These are phyloP conservation scores for Cheirogaleus medius DNA, from an alignment of 2,113 vertebrate genomes.

Conservation along the genomic window DNA sequence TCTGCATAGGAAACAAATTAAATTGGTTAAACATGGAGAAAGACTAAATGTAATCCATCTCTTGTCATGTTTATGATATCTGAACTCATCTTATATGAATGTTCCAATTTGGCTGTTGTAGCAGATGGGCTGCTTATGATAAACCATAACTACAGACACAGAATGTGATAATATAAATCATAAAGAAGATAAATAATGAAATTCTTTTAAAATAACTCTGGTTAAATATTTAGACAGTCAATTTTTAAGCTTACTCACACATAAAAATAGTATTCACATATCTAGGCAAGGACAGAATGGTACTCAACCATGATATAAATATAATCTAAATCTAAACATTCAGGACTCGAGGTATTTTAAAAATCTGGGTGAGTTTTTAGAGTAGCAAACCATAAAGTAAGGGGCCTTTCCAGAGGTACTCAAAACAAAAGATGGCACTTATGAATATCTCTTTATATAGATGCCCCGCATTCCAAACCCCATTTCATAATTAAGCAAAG, in stretches of 20 bases:
- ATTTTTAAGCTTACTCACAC: constrained; percentile 85
- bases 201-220: constrained; percentile 89
- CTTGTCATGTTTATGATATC: constrained; percentile 92
- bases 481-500: not conserved
- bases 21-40: constrained; percentile 92
- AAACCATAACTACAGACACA: constrained; percentile 87
- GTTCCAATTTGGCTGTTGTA: constrained; percentile 89
- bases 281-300: constrained; percentile 81
- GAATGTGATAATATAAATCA: constrained; percentile 90
- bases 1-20: constrained; percentile 93
- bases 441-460: not conserved
- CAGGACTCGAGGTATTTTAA: constrained; percentile 74
- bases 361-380: constrained; percentile 64
- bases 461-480: not conserved
- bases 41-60: constrained; percentile 92
- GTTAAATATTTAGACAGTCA: constrained; percentile 92
- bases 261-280: constrained; percentile 84
- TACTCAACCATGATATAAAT: constrained; percentile 75
- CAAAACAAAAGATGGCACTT: constrained; percentile 6
- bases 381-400: constrained; percentile 22
- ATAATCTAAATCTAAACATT: constrained; percentile 76
- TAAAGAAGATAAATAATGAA: constrained; percentile 92
- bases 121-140: constrained; percentile 91
- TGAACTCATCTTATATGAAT: constrained; percentile 89
- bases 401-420: not conserved